Evolutionary conservation across 2,797 vertebrate genomes (phyloP).

Genomic region (Heteromormyrus szaboi): DNA sequence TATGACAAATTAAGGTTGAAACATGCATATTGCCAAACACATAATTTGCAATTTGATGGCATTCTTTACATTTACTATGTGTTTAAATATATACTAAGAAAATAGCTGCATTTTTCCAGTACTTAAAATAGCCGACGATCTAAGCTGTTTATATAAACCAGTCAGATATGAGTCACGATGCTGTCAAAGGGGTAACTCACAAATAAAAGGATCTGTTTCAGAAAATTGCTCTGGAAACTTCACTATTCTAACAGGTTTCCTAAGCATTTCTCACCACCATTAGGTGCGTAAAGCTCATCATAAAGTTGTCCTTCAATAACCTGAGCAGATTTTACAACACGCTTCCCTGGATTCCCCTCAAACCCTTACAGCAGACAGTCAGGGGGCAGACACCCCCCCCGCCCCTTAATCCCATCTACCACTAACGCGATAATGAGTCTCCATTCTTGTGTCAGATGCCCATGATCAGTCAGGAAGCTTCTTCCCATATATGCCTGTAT

Average conservation of each 20-base stretch:
- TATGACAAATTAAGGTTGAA: neutral
- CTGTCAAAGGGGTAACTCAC: neutral
- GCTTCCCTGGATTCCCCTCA: neutral
- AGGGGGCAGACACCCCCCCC: slow-evolving; percentile 28
- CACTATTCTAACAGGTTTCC: neutral
- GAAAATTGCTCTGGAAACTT: neutral
- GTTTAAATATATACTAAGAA: neutral
- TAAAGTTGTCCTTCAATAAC: neutral
- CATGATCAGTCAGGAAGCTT: neutral
- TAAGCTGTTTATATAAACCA: neutral
- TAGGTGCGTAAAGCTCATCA: neutral
- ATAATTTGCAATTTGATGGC: neutral
- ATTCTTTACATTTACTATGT: neutral
- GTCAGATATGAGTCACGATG: neutral
- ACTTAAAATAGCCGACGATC: neutral
- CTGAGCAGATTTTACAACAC: neutral
- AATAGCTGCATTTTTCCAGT: neutral
- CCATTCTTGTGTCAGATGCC: neutral
- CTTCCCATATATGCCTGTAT: neutral
- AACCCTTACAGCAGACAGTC: slow-evolving; percentile 44
- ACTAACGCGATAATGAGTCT: slow-evolving; percentile 62
- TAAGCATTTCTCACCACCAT: neutral
- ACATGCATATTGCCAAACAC: neutral
- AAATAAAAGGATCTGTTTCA: neutral
- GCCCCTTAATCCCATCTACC: slow-evolving; percentile 66